Conservation (phyloP, 2,113 vertebrate species). For the Lycocorax pyrrhopterus region DNA sequence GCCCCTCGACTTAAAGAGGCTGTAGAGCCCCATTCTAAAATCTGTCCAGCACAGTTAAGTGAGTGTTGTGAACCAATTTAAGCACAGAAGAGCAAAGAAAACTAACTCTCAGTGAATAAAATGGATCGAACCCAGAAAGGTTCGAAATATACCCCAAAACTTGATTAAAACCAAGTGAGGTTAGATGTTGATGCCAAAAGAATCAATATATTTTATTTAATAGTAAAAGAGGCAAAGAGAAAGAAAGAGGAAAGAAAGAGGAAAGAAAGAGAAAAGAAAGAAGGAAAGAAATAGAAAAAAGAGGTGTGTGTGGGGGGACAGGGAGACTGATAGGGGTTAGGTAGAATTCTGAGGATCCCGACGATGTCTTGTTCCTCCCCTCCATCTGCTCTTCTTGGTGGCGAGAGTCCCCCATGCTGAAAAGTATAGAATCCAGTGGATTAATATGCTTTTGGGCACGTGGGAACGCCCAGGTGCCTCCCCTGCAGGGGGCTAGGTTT, state of each 20-base stretch:
- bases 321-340: not conserved
- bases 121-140: not conserved
- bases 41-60: not conserved
- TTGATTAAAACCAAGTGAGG: not conserved
- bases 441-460: not conserved
- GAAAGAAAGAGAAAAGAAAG: not conserved
- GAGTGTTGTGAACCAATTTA: not conserved
- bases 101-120: not conserved
- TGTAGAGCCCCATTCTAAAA: not conserved
- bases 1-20: not conserved
- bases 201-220: not conserved
- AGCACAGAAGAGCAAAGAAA: not conserved
- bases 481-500: not conserved
- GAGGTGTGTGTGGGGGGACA: too few species aligned
- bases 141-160: not conserved
- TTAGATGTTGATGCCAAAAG: not conserved
- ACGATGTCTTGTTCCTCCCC: rapidly evolving
- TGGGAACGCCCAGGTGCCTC: not conserved
- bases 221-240: too few species aligned
- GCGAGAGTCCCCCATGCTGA: not conserved
- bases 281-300: not conserved
- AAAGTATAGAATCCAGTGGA: not conserved
- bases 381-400: not conserved
- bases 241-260: not conserved
- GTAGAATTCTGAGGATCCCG: not conserved